Base-by-base conservation (phyloP, 2,113 vertebrate genomes). In the Menura novaehollandiae region DNA sequence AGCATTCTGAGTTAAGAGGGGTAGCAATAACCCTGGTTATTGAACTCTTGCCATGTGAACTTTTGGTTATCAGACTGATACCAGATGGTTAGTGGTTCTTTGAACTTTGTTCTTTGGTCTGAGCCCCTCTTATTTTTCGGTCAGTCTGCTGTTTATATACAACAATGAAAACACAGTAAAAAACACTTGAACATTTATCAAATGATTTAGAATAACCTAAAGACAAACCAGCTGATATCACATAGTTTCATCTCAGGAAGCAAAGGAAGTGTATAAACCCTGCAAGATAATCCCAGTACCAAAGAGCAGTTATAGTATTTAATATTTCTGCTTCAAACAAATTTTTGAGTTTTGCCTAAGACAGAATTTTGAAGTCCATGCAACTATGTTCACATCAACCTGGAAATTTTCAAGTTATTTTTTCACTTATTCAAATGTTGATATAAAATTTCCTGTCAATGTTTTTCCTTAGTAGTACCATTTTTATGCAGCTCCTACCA, bases 1-100 rank as follows among this genome's bases (percentile, higher is more conserved):
- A 75, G 30, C 43, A 55, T 82, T 7, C 56, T 74, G 30, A 20
- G 27, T 3, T 51, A 80, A 84, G 15, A 60, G 3, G 10, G 30
- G 3, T 13, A 87, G 7, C 15, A 71, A 46, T 41, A 78, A 71
- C 15, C 21, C 15, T 52, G 37, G 9, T 69, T 73, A 56, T 33
- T 3, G 2, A 74, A 44, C 27, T 62, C 3, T 2, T 60, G 19
- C 21, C 6, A 21, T 21, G 20, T 0, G 2, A 76, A 21, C 8
- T 21, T 85, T 56, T 77, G 32, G 4, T 53, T 58, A 53, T 73
- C 28, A 80, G 30, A 26, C 53, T 79, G 52, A 44, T 66, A 59
- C 7, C 28, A 67, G 26, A n/a, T 46, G 11, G 13, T 66, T 71
- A 41, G 14, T n/a, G 19, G 10, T 35, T 95, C 69, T 94, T 86